phyloP scores from a whole-genome alignment of 2,113 vertebrate genomes.

The Sylvilagus bachmani region DNA sequence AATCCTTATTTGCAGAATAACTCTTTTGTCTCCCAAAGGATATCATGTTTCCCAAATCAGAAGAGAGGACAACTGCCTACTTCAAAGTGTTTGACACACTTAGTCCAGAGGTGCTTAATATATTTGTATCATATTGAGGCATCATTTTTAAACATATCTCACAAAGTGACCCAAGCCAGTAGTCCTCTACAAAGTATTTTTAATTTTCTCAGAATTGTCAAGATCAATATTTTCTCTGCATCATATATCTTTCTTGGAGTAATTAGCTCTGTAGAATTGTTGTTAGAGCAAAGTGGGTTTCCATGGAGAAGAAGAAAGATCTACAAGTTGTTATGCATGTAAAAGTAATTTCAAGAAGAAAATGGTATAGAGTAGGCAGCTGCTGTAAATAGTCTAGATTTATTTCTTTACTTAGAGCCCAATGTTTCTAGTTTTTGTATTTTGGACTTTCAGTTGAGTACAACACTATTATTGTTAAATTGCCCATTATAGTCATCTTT shows the following conservation, averaged over 20 bases:
- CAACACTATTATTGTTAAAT: slow-evolving; percentile 50
- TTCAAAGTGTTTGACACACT: slow-evolving; percentile 55
- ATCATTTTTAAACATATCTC: slow-evolving; percentile 44
- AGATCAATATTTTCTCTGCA: slow-evolving; percentile 51
- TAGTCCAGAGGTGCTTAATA: slow-evolving; percentile 22
- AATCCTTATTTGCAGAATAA: slow-evolving; percentile 66
- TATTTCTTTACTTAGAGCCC: slow-evolving; percentile 52
- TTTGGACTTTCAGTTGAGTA: slow-evolving; percentile 50
- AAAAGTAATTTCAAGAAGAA: slow-evolving; percentile 65
- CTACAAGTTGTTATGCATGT: slow-evolving; percentile 59
- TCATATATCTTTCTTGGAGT: slow-evolving; percentile 68
- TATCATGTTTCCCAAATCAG: slow-evolving; percentile 40
- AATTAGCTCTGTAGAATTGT: slow-evolving; percentile 74
- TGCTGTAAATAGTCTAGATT: slow-evolving; percentile 59
- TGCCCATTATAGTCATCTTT: slow-evolving; percentile 52
- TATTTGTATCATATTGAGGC: slow-evolving; percentile 28
- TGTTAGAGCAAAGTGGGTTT: slow-evolving; percentile 69
- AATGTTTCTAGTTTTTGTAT: slow-evolving; percentile 61
- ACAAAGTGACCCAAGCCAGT: slow-evolving; percentile 48
- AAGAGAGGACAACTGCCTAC: slow-evolving; percentile 13
- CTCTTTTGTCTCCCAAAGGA: slow-evolving; percentile 43
- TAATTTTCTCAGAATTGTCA: slow-evolving; percentile 60
- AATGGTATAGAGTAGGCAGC: slow-evolving; percentile 54
- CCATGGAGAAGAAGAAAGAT: slow-evolving; percentile 69
- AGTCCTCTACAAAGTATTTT: slow-evolving; percentile 56